Evolutionary conservation across 2,888 invertebrate species (phyloP), one percentile per base, ranked within the genome.

Genomic region (Melieria crassipennis): DNA sequence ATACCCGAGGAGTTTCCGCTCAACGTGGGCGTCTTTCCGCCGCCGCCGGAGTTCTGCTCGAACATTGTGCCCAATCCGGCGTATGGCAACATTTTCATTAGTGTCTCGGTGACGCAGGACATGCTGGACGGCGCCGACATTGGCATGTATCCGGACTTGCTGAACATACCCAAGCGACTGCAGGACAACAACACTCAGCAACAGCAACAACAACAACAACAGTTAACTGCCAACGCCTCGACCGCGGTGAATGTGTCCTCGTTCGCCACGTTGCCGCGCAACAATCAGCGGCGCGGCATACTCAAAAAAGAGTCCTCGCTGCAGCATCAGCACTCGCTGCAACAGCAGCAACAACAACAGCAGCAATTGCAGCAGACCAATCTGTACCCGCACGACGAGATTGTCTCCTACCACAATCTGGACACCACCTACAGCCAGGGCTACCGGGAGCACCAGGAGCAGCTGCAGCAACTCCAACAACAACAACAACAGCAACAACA

Each of bases 91-190:
- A 94, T 95, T 80, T 94, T 94, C 88, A 94, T 95, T 86, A 94
- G 94, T 75, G 94, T 94, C 65, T 91, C 92, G 9, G 89, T 92
- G 78, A 91, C 91, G 73, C 93, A 94, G 86, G 93, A 94, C 75
- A 89, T 92, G 79, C 79, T 87, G 56, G 87, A 87, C 71, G 89
- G 89, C 48, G 88, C 90, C 76, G 89, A 89, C 80, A 88, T 90
- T 63, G 91, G 92, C 73, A 91, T 94, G 82, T 94, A 94, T 86
- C 95, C 95, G 58, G 95, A 95, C 85, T 88, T 95, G 72, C 87
- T 95, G 77, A 94, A 92, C 83, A 90, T 92, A 77, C 91, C 92
- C 67, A 89, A 90, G 80, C 87, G 90, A 67, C 83, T 88, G 75
- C 85, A 87, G 75, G 63, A 65, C 3, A 65, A 63, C 10, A 42